Percentiles rank a stretch among this genome's conserved stretches.
These are phyloP conservation scores for Amblyteles armatorius DNA, from an alignment of 2,888 invertebrate species.

Conservation along the genomic window DNA sequence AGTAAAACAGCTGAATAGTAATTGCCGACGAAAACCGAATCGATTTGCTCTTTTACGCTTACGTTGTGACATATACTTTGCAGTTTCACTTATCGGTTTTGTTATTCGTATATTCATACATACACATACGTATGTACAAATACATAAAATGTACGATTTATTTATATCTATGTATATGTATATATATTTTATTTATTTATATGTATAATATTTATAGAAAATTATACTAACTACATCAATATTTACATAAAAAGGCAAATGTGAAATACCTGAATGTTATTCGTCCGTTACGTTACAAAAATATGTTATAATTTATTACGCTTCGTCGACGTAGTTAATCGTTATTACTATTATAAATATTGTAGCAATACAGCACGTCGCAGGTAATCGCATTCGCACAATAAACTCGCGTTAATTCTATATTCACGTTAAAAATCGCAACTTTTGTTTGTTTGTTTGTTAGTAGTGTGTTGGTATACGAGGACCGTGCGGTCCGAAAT, in stretches of 20 bases:
- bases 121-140: conserved; percentile 57
- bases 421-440: conserved; percentile 61
- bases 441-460: conserved; percentile 16
- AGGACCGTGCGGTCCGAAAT: conserved; percentile 24
- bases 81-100: conserved; percentile 68
- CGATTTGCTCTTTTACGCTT: conserved; percentile 66
- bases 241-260: conserved; percentile 84
- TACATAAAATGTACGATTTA: conserved; percentile 39
- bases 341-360: conserved; percentile 76
- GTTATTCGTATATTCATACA: conserved; percentile 58
- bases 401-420: conserved; percentile 69
- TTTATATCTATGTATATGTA: conserved; percentile 43
- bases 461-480: conserved; percentile 56
- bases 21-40: conserved; percentile 71
- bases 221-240: conserved; percentile 83
- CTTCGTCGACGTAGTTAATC: conserved; percentile 56
- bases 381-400: conserved; percentile 76
- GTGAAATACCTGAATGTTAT: conserved; percentile 83
- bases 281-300: conserved; percentile 80
- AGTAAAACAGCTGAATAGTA: conserved; percentile 67
- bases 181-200: conserved; percentile 66
- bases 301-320: conserved; percentile 73
- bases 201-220: conserved; percentile 80
- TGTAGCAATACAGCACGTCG: conserved; percentile 77
- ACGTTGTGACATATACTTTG: conserved; percentile 73